phyloP scores from a whole-genome alignment of 2,113 vertebrate species.

The Pongo abelii region DNA sequence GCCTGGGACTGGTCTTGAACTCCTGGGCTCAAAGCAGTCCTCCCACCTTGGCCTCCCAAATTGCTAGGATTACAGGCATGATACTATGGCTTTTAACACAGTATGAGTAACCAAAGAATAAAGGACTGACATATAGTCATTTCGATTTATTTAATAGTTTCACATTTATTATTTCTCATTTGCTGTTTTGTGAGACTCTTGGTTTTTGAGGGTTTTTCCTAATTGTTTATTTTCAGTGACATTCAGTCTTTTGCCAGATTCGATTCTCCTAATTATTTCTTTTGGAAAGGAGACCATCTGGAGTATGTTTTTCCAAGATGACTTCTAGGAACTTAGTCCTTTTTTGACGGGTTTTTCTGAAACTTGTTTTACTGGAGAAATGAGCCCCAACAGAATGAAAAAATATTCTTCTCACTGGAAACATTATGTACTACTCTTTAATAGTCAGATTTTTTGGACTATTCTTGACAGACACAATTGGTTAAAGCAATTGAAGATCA shows the following conservation, averaged over 20 bases:
- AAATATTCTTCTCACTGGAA: neutral
- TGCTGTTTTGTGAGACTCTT: neutral
- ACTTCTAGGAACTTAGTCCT: neutral
- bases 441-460: neutral
- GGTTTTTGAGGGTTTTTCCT: neutral
- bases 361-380: neutral
- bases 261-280: neutral
- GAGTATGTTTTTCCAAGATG: neutral
- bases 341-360: neutral
- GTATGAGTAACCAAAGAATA: neutral
- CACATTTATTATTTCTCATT: neutral
- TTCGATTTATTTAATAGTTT: conserved; percentile 32
- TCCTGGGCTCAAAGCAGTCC: too few relatives aligned
- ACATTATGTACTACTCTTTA: neutral
- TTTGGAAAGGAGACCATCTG: conserved; percentile 29
- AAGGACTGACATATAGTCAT: neutral
- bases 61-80: too few relatives aligned
- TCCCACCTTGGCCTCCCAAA: too few relatives aligned
- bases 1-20: neutral
- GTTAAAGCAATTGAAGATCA: neutral
- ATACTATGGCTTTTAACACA: neutral
- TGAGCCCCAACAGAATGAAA: neutral
- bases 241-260: neutral
- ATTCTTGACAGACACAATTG: neutral
- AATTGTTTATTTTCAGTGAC: conserved; percentile 33